Evolutionary conservation across 2,888 invertebrate species (phyloP).

Genomic region (Machimus atricapillus): DNA sequence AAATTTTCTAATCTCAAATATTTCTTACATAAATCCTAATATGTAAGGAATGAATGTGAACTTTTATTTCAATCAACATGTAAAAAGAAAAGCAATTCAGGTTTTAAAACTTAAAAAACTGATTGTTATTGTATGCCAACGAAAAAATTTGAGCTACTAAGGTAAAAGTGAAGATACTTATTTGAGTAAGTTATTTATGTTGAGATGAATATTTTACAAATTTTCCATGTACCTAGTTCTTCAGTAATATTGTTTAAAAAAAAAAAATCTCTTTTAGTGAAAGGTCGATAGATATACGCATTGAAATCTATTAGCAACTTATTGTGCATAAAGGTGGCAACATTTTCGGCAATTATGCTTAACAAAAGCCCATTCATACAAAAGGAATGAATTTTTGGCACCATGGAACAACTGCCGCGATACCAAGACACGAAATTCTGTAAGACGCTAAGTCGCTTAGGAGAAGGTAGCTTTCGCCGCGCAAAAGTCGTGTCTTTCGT

Average conservation of each 20-base stretch:
- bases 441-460: neutral
- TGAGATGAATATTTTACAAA: too few species aligned
- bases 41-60: too few species aligned
- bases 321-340: neutral
- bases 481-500: neutral
- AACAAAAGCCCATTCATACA: neutral
- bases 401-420: neutral
- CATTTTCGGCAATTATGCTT: neutral
- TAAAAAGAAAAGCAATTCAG: too few species aligned
- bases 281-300: neutral
- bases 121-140: too few species aligned
- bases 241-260: neutral
- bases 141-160: too few species aligned
- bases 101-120: too few species aligned
- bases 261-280: neutral
- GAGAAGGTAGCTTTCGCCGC: neutral
- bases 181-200: too few species aligned
- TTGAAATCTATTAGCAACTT: neutral
- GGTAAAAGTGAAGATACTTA: too few species aligned
- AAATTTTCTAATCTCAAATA: too few species aligned
- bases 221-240: neutral
- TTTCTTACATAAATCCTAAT: too few species aligned
- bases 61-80: too few species aligned
- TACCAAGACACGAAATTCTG: neutral
- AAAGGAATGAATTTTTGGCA: neutral